Conservation (phyloP, 37 sponge, comb jelly and placozoan genomes). For the Diacarnus erythraeanus region DNA sequence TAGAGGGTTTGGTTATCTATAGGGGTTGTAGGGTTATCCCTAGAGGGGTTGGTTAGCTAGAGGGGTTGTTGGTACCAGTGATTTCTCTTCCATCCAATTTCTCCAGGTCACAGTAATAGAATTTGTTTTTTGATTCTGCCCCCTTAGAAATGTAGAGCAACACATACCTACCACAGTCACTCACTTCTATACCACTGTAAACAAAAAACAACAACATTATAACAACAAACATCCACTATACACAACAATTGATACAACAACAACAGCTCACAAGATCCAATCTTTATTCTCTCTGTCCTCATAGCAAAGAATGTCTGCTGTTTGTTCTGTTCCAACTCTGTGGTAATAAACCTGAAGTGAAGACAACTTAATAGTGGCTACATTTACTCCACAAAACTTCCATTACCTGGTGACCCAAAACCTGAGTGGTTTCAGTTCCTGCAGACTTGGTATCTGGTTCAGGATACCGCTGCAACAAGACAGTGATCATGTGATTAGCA, state of each 20-base stretch:
- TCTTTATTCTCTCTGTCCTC: conserved; percentile 84
- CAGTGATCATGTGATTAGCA: not conserved
- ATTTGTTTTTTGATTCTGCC: conserved; percentile 83
- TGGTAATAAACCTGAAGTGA: conserved; percentile 85
- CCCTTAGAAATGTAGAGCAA: conserved; percentile 64
- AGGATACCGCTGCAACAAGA: conserved; percentile 50
- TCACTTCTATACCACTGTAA: conserved; percentile 67
- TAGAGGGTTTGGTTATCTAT: too few species aligned
- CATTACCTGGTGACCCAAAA: conserved; percentile 64
- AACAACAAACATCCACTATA: not conserved
- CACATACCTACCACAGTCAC: conserved; percentile 82
- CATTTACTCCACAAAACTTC: too few species aligned
- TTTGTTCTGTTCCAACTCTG: conserved; percentile 65
- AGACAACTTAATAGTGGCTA: not conserved
- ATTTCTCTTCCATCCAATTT: conserved; percentile 39
- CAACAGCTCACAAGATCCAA: conserved; percentile 76
- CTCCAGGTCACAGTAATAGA: conserved; percentile 75
- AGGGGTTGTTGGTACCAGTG: not conserved
- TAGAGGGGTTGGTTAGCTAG: too few species aligned
- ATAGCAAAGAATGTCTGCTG: conserved; percentile 79
- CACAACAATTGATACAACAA: not conserved
- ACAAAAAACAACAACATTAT: not conserved
- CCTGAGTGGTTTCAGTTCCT: conserved; percentile 71
- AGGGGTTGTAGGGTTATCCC: too few species aligned
- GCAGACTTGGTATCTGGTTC: conserved; percentile 63